Conservation (phyloP, 2,888 invertebrate species). For the Nemotelus pantherinus region DNA sequence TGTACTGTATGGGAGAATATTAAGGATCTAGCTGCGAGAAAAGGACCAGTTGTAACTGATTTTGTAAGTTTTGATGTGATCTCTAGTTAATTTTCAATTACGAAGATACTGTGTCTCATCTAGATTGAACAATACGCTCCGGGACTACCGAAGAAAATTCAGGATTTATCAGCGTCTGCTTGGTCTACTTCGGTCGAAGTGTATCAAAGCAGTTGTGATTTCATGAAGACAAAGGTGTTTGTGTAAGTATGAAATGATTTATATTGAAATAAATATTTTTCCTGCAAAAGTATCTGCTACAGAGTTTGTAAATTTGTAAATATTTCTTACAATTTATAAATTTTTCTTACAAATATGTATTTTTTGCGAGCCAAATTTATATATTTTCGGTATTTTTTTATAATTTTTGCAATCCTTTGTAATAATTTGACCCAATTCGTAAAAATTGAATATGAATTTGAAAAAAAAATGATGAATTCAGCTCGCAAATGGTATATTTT, state of each 20-base stretch:
- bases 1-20: slow-evolving; percentile 66
- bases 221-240: slow-evolving; percentile 79
- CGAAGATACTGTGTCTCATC: slow-evolving; percentile 24
- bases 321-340: no score
- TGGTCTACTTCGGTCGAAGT: slow-evolving; percentile 66
- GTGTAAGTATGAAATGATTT: slow-evolving; percentile 72
- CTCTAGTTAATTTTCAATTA: slow-evolving; percentile 6
- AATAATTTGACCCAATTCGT: no score
- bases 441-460: no score
- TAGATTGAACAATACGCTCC: slow-evolving; percentile 79
- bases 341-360: no score
- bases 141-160: slow-evolving; percentile 73
- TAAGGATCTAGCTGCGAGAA: slow-evolving; percentile 67
- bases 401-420: no score
- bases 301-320: no score
- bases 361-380: no score
- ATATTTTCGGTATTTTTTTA: no score
- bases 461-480: no score
- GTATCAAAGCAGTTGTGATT: slow-evolving; percentile 68
- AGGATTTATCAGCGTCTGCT: slow-evolving; percentile 65
- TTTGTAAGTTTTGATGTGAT: slow-evolving; percentile 65
- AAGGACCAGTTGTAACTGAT: slow-evolving; percentile 67
- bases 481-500: no score
- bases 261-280: neutral
- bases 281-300: no score